A percentile compares a stretch with the other conserved stretches of the same genome.
Evolutionary conservation across 2,888 invertebrate genomes (phyloP).

Genomic region (Eupithecia tripunctaria): DNA sequence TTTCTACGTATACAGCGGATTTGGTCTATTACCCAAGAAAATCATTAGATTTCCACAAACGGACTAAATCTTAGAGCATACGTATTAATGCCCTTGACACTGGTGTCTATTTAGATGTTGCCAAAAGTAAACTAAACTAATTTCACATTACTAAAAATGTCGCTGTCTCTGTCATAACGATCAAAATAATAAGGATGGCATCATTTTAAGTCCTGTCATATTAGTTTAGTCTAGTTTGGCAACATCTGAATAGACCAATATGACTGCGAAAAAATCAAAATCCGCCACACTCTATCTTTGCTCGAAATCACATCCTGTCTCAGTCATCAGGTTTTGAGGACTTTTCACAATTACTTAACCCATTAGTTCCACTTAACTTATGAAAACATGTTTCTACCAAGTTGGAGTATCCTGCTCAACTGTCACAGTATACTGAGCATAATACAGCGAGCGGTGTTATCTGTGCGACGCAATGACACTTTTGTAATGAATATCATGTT

Average conservation of each 20-base stretch:
- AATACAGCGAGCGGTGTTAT: slow-evolving; percentile 34
- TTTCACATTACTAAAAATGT: no score
- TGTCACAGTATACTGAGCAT: slow-evolving; percentile 8
- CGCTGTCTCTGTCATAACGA: no score
- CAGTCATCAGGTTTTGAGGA: not conserved
- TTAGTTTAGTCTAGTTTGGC: no score
- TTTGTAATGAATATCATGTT: slow-evolving; percentile 38
- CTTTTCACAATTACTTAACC: not conserved
- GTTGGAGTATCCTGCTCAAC: not conserved
- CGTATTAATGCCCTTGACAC: no score
- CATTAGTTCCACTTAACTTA: not conserved
- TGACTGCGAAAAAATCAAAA: not conserved
- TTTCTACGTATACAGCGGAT: no score
- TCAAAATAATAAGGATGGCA: no score
- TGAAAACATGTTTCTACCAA: not conserved
- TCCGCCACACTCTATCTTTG: not conserved
- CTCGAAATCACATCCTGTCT: not conserved
- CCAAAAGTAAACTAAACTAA: no score
- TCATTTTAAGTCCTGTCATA: no score
- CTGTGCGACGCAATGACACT: slow-evolving; percentile 33
- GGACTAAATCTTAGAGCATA: no score
- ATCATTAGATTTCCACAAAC: no score
- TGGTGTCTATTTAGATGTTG: no score
- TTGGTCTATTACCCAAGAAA: no score
- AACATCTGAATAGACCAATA: not conserved